phyloP scores from a whole-genome alignment of 2,113 vertebrate species.

The Ginglymostoma cirratum region DNA sequence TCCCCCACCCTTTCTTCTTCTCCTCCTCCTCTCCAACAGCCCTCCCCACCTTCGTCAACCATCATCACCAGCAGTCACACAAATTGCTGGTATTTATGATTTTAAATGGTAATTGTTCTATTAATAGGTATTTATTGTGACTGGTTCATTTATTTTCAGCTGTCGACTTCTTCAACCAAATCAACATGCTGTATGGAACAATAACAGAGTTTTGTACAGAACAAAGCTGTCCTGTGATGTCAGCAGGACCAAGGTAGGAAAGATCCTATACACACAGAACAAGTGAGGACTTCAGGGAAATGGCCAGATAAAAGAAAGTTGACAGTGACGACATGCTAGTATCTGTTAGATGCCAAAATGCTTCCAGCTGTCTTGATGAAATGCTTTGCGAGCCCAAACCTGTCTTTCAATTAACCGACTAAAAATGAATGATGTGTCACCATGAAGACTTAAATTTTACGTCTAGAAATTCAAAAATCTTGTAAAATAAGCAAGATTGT shows the following conservation, averaged over 20 bases:
- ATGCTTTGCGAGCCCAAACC: neutral
- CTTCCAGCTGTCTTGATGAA: neutral
- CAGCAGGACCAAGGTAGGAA: conserved; percentile 81
- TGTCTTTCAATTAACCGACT: neutral
- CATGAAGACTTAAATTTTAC: neutral
- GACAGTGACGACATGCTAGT: neutral
- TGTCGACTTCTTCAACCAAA: conserved; percentile 97
- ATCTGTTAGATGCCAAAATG: neutral
- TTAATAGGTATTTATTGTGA: neutral
- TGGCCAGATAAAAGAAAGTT: neutral
- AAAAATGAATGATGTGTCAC: neutral
- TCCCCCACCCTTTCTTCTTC: no score
- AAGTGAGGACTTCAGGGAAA: neutral
- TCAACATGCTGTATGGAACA: conserved; percentile 95
- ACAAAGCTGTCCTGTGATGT: conserved; percentile 85
- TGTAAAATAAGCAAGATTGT: neutral
- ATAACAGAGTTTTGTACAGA: conserved; percentile 95
- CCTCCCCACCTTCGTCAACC: no score
- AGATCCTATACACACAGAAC: neutral
- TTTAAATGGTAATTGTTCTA: neutral
- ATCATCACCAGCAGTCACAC: no score
- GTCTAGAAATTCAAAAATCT: neutral
- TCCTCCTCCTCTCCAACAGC: no score
- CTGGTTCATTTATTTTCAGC: conserved; percentile 53
- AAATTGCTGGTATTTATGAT: neutral